phyloP scores from a whole-genome alignment of 2,888 invertebrate genomes.

The Drosophila limbata region DNA sequence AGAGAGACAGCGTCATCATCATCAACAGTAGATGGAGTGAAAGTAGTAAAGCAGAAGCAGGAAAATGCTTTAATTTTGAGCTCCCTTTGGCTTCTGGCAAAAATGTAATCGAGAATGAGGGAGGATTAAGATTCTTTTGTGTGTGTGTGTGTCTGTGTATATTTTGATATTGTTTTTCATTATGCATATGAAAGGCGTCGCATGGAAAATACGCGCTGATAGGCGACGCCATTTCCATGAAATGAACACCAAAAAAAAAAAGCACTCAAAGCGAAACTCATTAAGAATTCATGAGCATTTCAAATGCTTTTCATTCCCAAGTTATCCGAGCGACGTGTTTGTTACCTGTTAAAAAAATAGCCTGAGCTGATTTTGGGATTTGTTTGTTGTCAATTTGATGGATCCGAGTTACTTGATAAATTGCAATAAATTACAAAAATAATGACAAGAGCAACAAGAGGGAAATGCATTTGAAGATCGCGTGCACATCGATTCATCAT shows the following conservation, averaged over 20 bases:
- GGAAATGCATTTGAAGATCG: constrained; percentile 5
- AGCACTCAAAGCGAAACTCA: constrained; percentile 25
- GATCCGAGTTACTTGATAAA: constrained; percentile 4
- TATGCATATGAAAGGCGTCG: constrained; percentile 58
- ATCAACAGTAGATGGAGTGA: constrained; percentile 25
- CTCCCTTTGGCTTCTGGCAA: constrained; percentile 15
- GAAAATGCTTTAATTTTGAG: constrained; percentile 52
- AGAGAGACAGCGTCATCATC: constrained; percentile 20
- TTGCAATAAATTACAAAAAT: constrained; percentile 11
- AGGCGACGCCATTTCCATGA: constrained; percentile 17
- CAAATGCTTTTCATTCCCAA: constrained; percentile 42
- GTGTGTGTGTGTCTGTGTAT: constrained; percentile 21
- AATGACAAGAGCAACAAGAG: background rate
- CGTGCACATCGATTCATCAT: constrained; percentile 63
- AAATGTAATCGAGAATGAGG: constrained; percentile 26
- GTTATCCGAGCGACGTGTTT: constrained; percentile 16
- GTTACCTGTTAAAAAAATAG: background rate
- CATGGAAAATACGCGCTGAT: constrained; percentile 29
- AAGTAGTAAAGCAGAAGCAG: constrained; percentile 10
- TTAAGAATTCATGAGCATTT: constrained; percentile 55
- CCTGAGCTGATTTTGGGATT: constrained; percentile 12
- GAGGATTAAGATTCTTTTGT: background rate
- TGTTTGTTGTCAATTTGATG: constrained; percentile 22
- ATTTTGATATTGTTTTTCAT: constrained; percentile 54
- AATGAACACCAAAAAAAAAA: constrained; percentile 7